Evolutionary conservation across 2,797 vertebrate genomes (phyloP).

Genomic region (Tiaroga cobitis): DNA sequence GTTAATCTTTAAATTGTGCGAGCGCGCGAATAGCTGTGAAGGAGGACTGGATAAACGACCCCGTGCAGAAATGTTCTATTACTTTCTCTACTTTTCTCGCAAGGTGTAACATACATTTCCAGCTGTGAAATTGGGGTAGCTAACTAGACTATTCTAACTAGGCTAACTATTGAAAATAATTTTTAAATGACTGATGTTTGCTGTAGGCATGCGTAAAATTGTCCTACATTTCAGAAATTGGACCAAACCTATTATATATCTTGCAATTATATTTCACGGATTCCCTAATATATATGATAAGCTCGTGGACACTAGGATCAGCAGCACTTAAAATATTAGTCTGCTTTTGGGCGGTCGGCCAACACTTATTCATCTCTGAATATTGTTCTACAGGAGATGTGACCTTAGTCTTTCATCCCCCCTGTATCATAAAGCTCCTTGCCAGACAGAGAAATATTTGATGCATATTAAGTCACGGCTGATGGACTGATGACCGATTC

Average conservation of each 20-base stretch:
- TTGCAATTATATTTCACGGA: too few species aligned
- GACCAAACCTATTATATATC: neutral
- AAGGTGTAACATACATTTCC: neutral
- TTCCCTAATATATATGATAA: too few species aligned
- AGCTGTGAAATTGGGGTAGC: neutral
- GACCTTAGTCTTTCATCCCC: slow-evolving; percentile 54
- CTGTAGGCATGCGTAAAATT: neutral
- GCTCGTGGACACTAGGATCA: neutral
- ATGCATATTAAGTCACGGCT: slow-evolving; percentile 8
- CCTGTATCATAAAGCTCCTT: slow-evolving; percentile 18
- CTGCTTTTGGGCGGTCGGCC: slow-evolving; percentile 37
- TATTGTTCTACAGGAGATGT: slow-evolving; percentile 47
- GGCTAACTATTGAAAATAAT: too few species aligned
- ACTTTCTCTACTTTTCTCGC: neutral
- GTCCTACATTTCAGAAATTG: neutral
- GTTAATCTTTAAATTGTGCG: neutral
- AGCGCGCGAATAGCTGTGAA: neutral
- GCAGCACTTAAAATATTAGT: slow-evolving; percentile 48
- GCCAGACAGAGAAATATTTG: neutral
- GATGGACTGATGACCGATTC: neutral
- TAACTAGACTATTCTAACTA: neutral
- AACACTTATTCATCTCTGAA: slow-evolving; percentile 47
- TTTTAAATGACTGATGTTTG: neutral
- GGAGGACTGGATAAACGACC: neutral
- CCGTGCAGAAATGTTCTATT: neutral